Evolutionary conservation across 1,140 invertebrate genomes (phyloP), one percentile per base, ranked within the genome.

Genomic region (Ceratoteleas bidentatus): DNA sequence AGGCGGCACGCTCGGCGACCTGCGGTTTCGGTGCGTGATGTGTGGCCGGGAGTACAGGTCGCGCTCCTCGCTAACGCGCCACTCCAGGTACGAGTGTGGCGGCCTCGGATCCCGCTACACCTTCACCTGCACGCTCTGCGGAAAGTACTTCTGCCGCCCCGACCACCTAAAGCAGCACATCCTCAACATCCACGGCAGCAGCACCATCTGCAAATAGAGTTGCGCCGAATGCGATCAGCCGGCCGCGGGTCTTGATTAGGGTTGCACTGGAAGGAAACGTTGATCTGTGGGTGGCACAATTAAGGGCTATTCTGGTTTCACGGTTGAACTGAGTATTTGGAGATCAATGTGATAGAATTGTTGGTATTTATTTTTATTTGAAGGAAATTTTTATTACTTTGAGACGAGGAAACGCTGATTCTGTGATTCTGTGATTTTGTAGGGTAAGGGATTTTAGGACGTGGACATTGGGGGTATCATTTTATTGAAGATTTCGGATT

Each of bases 41-140:
- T 93, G 93, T 72, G 92, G 92, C 79, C 89, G 92, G 49, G 88
- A 88, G 62, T 92, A 92, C 85, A 87, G 91, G 62, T 90, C 90
- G 14, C 86, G 90, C 8, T 91, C 89, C 2, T 91, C 90, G 15
- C 86, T 92, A 33, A 92, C 90, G 10, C 80, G 92, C 64, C 92
- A 92, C 86, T 91, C 91, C 62, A 90, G 91, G 56, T 92, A 92
- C 84, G 92, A 92, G 69, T 92, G 92, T 83, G 89, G 90, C 36
- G 86, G 89, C 33, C 87, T 92, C 24, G 91, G 91, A 7, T 91
- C 90, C 43, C 84, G 91, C 32, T 91, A 92, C 85, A 92, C 91
- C 81, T 91, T 92, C 85, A 90, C 90, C 85, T 92, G 91, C 69
- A 91, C 90, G 10, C 86, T 92, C 13, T 92, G 91, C 69, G 91